Conservation (phyloP, 1,140 invertebrate genomes). For the Pseudomyrmex cubaensis region DNA sequence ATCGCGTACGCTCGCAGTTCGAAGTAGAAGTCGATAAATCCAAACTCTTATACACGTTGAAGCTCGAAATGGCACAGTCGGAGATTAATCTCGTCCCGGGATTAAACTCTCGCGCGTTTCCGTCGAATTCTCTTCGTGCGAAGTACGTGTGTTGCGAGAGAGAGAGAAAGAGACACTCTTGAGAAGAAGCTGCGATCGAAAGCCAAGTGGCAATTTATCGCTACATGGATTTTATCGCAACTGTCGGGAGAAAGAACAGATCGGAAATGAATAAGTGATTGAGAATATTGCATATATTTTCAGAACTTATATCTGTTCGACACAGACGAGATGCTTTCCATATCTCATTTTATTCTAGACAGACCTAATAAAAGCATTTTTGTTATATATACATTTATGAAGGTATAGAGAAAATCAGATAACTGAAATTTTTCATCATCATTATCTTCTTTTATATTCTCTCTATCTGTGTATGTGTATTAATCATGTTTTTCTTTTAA, state of each 20-base stretch:
- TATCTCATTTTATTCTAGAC: neutral
- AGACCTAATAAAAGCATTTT: too few species aligned
- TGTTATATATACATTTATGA: too few species aligned
- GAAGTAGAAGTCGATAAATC: conserved; percentile 64
- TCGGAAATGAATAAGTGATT: conserved; percentile 44
- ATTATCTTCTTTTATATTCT: too few species aligned
- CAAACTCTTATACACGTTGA: conserved; percentile 23
- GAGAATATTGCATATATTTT: conserved; percentile 22
- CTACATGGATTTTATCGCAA: conserved; percentile 43
- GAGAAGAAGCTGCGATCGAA: conserved; percentile 33
- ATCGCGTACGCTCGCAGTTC: conserved; percentile 47
- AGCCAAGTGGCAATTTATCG: conserved; percentile 35
- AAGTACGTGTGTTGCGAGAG: conserved; percentile 25
- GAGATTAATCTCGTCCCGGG: conserved; percentile 57
- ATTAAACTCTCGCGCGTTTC: conserved; percentile 46
- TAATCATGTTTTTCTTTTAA: neutral
- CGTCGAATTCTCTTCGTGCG: conserved; percentile 45
- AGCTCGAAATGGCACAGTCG: conserved; percentile 39
- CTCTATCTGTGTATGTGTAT: too few species aligned
- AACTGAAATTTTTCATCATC: neutral
- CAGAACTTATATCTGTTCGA: neutral
- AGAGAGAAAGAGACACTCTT: neutral
- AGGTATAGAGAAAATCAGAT: too few species aligned
- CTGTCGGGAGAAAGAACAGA: conserved; percentile 6
- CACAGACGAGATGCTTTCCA: too few species aligned